Conservation (phyloP, 2,888 invertebrate species). For the Leptinotarsa tumamoca region DNA sequence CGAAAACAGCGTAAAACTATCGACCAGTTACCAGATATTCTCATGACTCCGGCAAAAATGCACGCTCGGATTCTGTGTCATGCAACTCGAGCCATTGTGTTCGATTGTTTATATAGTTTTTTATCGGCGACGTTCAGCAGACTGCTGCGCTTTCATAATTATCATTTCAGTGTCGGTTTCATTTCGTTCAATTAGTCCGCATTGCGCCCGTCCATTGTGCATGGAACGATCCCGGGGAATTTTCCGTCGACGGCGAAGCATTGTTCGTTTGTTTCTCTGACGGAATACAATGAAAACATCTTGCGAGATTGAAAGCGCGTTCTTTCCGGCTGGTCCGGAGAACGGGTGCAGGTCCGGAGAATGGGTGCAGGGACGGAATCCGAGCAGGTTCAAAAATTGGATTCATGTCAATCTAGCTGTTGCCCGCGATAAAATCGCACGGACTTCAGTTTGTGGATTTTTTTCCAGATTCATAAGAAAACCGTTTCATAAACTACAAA, state of each 20-base stretch:
- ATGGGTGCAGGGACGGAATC: not conserved
- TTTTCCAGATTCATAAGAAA: too few species aligned
- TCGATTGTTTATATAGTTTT: conserved; percentile 7
- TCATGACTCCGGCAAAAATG: not conserved
- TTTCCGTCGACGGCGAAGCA: conserved; percentile 12
- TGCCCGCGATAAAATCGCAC: too few species aligned
- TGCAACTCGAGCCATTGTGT: conserved; percentile 1
- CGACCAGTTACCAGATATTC: conserved; percentile 10
- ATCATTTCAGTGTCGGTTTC: conserved; percentile 6
- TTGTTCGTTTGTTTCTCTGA: conserved; percentile 13
- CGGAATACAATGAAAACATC: conserved; percentile 18
- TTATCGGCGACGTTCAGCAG: conserved; percentile 6
- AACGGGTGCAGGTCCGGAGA: not conserved
- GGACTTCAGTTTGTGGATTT: too few species aligned
- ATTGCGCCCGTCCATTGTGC: conserved; percentile 13
- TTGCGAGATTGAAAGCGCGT: not conserved
- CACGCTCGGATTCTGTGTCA: conserved; percentile 13
- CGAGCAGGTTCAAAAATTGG: too few species aligned
- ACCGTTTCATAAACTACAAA: too few species aligned
- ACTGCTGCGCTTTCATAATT: conserved; percentile 14
- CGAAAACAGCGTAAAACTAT: not conserved
- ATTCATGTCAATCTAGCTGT: too few species aligned
- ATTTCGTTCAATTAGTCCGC: conserved; percentile 5
- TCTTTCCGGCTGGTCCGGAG: not conserved
- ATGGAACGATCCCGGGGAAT: conserved; percentile 2